Evolutionary conservation across 2,888 invertebrate genomes (phyloP).

Genomic region (Melikaiella ostensackeni): DNA sequence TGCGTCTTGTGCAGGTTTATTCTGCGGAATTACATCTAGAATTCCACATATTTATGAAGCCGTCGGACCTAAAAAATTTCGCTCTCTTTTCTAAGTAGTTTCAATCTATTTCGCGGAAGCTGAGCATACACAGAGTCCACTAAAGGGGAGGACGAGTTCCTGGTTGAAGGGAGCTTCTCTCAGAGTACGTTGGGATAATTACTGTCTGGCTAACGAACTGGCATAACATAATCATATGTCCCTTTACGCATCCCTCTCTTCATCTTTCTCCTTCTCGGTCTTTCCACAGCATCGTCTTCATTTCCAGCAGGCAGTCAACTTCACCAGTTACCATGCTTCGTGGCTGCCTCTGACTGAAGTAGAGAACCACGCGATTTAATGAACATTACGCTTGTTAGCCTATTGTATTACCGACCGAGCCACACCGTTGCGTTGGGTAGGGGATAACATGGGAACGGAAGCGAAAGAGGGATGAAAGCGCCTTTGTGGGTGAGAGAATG

Average conservation of each 20-base stretch:
- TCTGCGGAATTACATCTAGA: not conserved
- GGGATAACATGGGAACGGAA: slow-evolving; percentile 44
- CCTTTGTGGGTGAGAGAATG: slow-evolving; percentile 66
- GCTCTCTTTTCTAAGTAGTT: not conserved
- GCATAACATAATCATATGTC: slow-evolving; percentile 65
- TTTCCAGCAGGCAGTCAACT: slow-evolving; percentile 30
- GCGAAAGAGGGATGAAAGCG: slow-evolving; percentile 56
- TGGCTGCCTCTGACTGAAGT: slow-evolving; percentile 9
- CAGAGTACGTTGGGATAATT: slow-evolving; percentile 58
- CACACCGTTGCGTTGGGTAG: slow-evolving; percentile 26
- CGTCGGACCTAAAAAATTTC: not conserved
- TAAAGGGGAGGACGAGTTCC: not conserved
- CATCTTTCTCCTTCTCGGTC: slow-evolving; percentile 28
- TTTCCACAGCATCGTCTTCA: not conserved
- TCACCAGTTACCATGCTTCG: slow-evolving; percentile 9
- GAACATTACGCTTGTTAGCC: slow-evolving; percentile 68
- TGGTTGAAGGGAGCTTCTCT: not conserved
- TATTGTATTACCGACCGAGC: slow-evolving; percentile 58
- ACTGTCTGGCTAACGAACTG: slow-evolving; percentile 64
- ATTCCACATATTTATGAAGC: not conserved
- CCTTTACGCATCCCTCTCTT: slow-evolving; percentile 53
- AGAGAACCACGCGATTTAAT: slow-evolving; percentile 53
- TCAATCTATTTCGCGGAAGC: not conserved
- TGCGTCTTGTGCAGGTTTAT: too few species aligned
- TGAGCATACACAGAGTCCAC: not conserved